A percentile compares a stretch with the other conserved stretches of the same genome.
phyloP scores from a whole-genome alignment of 2,113 vertebrate genomes.

The Seriola rivoliana region DNA sequence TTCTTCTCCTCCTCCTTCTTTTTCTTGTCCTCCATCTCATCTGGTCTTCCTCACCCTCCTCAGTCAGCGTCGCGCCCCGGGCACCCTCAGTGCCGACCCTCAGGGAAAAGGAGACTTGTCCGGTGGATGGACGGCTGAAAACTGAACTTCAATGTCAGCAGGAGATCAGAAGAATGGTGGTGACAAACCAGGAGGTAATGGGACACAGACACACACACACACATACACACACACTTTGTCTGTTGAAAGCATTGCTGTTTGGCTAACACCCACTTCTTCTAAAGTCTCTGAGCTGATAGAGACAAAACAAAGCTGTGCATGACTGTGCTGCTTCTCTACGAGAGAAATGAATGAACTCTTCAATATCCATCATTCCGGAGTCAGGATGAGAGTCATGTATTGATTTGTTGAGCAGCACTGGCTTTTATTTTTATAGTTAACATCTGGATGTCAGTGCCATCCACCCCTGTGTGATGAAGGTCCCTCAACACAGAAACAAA shows the following conservation, averaged over 20 bases:
- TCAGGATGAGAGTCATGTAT: neutral
- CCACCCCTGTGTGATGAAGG: no score
- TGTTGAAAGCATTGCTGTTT: constrained; percentile 23
- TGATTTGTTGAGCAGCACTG: neutral
- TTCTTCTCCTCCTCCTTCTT: constrained; percentile 49
- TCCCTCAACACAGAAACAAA: no score
- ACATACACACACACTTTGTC: constrained; percentile 33
- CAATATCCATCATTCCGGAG: neutral
- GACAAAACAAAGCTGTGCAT: constrained; percentile 7
- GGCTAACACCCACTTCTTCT: constrained; percentile 59
- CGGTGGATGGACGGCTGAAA: constrained; percentile 58
- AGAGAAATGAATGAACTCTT: constrained; percentile 43
- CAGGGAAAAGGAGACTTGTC: constrained; percentile 59
- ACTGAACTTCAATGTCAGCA: constrained; percentile 82
- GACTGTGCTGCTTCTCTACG: neutral
- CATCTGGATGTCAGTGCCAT: neutral
- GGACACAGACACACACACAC: constrained; percentile 34
- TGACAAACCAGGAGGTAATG: constrained; percentile 80
- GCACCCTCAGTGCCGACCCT: constrained; percentile 49
- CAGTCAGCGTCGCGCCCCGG: constrained; percentile 38
- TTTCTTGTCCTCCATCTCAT: constrained; percentile 34
- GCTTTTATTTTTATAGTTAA: constrained; percentile 3
- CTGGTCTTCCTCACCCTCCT: constrained; percentile 30
- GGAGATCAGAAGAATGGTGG: constrained; percentile 73
- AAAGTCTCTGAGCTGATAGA: constrained; percentile 21